Evolutionary conservation across 2,888 invertebrate genomes (phyloP), one percentile per base, ranked within the genome.

Genomic region (Sminthurides aquaticus): DNA sequence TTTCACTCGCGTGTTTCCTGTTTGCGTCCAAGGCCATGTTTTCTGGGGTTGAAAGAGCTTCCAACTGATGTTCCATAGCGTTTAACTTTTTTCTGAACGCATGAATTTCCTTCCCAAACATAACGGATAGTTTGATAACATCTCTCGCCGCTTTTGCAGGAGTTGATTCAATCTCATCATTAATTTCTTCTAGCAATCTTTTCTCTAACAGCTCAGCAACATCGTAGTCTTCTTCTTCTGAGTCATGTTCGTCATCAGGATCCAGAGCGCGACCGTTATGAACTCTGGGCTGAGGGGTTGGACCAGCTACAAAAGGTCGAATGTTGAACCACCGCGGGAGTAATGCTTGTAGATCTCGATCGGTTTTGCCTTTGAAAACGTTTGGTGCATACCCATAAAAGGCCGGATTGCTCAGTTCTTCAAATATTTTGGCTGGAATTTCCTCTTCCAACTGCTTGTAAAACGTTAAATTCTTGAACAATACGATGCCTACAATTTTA

Each of bases 191-290:
- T 11, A 71, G 3, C 15, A 73, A 43, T 49, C 74, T 60, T 26
- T 69, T 65, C 11, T 59, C 67, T 57, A 68, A 29, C 2, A 74
- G 28, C 29, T 72, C 72, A n/a, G 72, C 69, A n/a, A 72, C n/a
- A 56, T 74, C 72, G 20, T 68, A 71, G 24, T 74, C 71, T 55
- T 74, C 74, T 1, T 70, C 71, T 28, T 67, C 67, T 15, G 29
- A 28, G n/a, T 62, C 64, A 8, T 60, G 49, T 1, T 55, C 58
- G 8, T 66, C 58, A 20, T 27, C 60, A 18, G 52, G 22, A 18
- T 20, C 20, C 5, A 11, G 43, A 5, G 5, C 43, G 15, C 43
- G 43, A 11, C 15, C 15, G 43, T 34, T 5, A 5, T 5, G 11
- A 20, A 5, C 52, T 5, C 5, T 20, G 15, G 18, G 5, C 20